Conservation (phyloP, 2,797 vertebrate species). For the Octomys mimax region DNA sequence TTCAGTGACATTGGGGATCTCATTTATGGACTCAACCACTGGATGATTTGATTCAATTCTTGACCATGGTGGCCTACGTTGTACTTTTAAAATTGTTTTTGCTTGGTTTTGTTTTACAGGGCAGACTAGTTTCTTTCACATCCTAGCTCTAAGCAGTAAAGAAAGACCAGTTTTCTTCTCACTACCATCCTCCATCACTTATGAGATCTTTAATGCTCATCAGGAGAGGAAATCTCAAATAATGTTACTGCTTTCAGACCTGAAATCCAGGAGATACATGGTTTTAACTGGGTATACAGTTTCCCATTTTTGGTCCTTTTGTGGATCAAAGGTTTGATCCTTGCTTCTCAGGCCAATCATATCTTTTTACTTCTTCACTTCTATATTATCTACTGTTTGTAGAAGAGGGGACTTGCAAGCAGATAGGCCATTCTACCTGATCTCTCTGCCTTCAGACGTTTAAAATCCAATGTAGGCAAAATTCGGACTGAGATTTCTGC, state of each 20-base stretch:
- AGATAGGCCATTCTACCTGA: background rate
- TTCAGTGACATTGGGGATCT: background rate
- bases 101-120: background rate
- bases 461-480: constrained; percentile 13
- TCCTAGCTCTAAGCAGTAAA: constrained; percentile 10
- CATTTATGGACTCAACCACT: background rate
- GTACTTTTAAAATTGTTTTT: background rate
- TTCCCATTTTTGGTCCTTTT: background rate
- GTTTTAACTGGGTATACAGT: background rate
- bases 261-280: background rate
- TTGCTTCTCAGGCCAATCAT: constrained; percentile 27
- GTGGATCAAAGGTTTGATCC: background rate
- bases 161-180: background rate
- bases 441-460: constrained; percentile 2
- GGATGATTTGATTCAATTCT: background rate
- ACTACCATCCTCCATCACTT: background rate
- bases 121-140: background rate
- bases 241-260: background rate
- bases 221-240: background rate
- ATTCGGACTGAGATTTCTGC: constrained; percentile 45
- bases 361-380: constrained; percentile 35
- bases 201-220: background rate
- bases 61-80: background rate
- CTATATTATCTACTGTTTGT: constrained; percentile 13
- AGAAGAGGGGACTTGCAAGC: background rate